Evolutionary conservation across 2,888 invertebrate genomes (phyloP).

Genomic region (Eurytoma californica): DNA sequence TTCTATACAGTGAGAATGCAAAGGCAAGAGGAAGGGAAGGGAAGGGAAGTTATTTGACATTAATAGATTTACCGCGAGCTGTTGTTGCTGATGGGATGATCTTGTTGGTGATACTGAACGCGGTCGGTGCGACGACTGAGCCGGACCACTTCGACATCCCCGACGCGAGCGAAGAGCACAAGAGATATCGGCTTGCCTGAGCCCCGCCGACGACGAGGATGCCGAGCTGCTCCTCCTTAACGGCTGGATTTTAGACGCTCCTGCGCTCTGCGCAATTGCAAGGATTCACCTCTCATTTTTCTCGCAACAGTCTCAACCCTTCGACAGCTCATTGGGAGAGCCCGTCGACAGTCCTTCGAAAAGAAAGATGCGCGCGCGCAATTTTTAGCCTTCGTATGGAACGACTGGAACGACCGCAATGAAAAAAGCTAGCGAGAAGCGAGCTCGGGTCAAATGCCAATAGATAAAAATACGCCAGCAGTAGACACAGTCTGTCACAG

Average conservation of each 20-base stretch:
- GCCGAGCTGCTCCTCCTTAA: conserved; percentile 51
- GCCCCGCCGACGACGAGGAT: conserved; percentile 51
- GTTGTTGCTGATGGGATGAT: conserved; percentile 43
- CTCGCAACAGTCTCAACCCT: background rate
- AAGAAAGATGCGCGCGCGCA: background rate
- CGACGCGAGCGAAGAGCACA: conserved; percentile 50
- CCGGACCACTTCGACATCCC: conserved; percentile 49
- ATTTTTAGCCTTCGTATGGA: background rate
- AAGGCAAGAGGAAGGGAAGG: too few species aligned
- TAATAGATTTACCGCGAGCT: conserved; percentile 28
- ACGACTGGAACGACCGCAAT: background rate
- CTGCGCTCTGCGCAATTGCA: conserved; percentile 13
- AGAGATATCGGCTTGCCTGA: conserved; percentile 43
- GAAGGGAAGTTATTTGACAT: too few species aligned
- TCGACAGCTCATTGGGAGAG: too few species aligned
- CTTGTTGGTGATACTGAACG: conserved; percentile 48
- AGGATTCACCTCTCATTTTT: conserved; percentile 38
- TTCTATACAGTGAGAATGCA: too few species aligned
- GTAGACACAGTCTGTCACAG: too few species aligned
- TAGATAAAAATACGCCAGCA: conserved; percentile 40
- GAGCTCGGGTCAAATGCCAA: conserved; percentile 32
- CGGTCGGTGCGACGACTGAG: conserved; percentile 40
- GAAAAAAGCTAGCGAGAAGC: conserved; percentile 17
- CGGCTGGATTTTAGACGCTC: conserved; percentile 42
- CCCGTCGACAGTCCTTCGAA: background rate